Evolutionary conservation across 2,797 vertebrate genomes (phyloP).

Genomic region (Gymnothorax javanicus): DNA sequence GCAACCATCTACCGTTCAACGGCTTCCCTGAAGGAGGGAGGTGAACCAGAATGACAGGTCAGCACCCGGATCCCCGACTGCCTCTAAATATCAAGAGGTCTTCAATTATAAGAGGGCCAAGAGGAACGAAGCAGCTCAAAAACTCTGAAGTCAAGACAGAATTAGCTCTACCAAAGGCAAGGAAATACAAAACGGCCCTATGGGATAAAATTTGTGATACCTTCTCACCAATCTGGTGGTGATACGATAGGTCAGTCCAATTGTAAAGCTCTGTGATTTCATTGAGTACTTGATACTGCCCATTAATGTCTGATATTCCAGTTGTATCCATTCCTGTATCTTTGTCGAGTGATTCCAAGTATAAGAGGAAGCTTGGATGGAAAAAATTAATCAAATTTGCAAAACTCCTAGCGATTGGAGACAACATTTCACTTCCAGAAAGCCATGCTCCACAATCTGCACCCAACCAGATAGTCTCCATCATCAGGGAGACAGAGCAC

Average conservation of each 20-base stretch:
- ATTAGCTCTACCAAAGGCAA: too few relatives aligned
- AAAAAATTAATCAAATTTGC: background rate
- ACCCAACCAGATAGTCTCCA: background rate
- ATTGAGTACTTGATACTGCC: too few relatives aligned
- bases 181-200: too few relatives aligned
- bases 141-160: background rate
- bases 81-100: background rate
- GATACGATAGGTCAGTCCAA: too few relatives aligned
- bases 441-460: background rate
- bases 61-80: conserved; percentile 19
- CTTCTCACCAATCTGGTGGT: too few relatives aligned
- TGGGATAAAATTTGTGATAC: too few relatives aligned
- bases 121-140: background rate
- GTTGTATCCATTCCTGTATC: too few relatives aligned
- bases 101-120: background rate
- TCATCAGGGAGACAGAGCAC: background rate
- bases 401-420: background rate
- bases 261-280: too few relatives aligned
- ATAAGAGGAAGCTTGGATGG: too few relatives aligned
- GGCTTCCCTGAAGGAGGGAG: conserved; percentile 72
- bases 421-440: background rate
- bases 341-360: too few relatives aligned
- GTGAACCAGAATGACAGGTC: conserved; percentile 70
- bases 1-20: conserved; percentile 52
- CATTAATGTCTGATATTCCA: too few relatives aligned